These are phyloP conservation scores for Bombus polaris DNA, from an alignment of 1,140 invertebrate species.

Conservation along the genomic window DNA sequence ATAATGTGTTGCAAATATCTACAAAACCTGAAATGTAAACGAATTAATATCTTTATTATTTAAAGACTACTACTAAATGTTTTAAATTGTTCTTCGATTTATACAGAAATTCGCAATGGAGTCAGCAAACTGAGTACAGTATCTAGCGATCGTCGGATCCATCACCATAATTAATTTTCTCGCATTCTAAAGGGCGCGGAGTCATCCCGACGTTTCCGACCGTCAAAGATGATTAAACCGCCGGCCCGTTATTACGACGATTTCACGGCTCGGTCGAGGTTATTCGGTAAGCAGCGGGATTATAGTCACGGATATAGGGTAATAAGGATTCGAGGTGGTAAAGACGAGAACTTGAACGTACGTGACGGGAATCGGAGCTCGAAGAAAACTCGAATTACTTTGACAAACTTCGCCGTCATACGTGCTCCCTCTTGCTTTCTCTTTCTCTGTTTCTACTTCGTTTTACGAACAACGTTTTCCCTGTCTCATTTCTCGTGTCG, in stretches of 20 bases:
- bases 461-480: not conserved
- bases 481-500: too few species aligned
- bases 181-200: too few species aligned
- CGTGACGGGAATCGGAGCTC: slow-evolving; percentile 75
- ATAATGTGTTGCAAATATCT: too few species aligned
- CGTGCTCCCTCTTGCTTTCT: slow-evolving; percentile 22
- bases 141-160: not conserved
- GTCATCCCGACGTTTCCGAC: not conserved
- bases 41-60: not conserved
- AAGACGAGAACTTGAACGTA: slow-evolving; percentile 77
- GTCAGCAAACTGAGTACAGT: not conserved
- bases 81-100: not conserved
- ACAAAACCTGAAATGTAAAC: too few species aligned
- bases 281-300: slow-evolving; percentile 55
- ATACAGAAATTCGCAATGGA: not conserved
- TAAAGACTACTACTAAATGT: not conserved
- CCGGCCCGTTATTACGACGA: slow-evolving; percentile 58
- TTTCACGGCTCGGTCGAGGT: slow-evolving; percentile 64
- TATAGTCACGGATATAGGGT: slow-evolving; percentile 75
- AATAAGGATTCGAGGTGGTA: slow-evolving; percentile 78
- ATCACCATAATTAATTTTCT: slow-evolving; percentile 1
- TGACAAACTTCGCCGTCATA: slow-evolving; percentile 73
- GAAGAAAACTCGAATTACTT: slow-evolving; percentile 76
- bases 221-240: slow-evolving; percentile 56
- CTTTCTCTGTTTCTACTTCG: not conserved